These are phyloP conservation scores for Scaptomyza tumidula DNA, from an alignment of 2,888 invertebrate species.

Conservation along the genomic window DNA sequence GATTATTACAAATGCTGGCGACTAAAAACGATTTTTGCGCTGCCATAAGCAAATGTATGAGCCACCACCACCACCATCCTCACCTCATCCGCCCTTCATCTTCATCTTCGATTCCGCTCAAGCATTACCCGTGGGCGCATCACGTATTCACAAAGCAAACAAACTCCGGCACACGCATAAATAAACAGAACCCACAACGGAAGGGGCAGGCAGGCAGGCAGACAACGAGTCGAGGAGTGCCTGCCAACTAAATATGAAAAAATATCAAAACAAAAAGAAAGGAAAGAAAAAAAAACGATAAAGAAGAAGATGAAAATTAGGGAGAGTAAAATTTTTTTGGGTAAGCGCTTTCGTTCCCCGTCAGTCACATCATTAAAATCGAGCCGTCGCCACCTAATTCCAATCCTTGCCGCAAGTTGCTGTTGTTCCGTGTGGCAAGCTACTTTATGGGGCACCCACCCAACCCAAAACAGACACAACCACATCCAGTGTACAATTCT, in stretches of 20 bases:
- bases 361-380: slow-evolving; percentile 79
- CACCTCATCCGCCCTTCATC: not conserved
- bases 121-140: slow-evolving; percentile 59
- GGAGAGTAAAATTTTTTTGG: slow-evolving; percentile 36
- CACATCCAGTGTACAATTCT: slow-evolving; percentile 50
- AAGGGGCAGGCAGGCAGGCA: not conserved
- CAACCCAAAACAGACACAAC: not conserved
- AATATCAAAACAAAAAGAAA: slow-evolving; percentile 54
- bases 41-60: slow-evolving; percentile 55
- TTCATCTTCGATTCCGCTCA: slow-evolving; percentile 6
- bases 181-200: slow-evolving; percentile 60
- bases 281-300: not conserved
- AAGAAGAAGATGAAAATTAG: slow-evolving; percentile 2
- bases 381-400: slow-evolving; percentile 72
- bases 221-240: not conserved
- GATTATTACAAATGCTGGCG: slow-evolving; percentile 54
- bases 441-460: slow-evolving; percentile 17
- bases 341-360: slow-evolving; percentile 46
- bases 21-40: slow-evolving; percentile 52
- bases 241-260: slow-evolving; percentile 52
- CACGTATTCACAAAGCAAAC: slow-evolving; percentile 81
- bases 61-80: not conserved
- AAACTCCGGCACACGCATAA: slow-evolving; percentile 74
- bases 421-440: slow-evolving; percentile 33
- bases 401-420: slow-evolving; percentile 72